Conservation (phyloP, 2,113 vertebrate genomes). For the Anguilla japonica region DNA sequence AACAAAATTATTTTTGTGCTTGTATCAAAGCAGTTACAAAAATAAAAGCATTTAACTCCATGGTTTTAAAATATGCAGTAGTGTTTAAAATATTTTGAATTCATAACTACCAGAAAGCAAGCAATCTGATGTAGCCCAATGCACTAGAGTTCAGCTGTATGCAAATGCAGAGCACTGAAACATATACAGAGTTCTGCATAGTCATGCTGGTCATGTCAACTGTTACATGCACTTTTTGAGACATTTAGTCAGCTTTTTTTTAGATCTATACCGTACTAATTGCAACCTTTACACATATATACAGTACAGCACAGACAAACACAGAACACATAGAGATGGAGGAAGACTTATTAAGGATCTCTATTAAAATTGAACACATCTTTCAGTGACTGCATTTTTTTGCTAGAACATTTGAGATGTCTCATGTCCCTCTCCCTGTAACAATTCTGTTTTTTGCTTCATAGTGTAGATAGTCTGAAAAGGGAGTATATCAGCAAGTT, state of each 20-base stretch:
- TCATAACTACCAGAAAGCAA: constrained; percentile 49
- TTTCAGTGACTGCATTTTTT: constrained; percentile 40
- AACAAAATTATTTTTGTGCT: constrained; percentile 54
- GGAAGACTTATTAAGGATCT: constrained; percentile 58
- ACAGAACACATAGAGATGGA: constrained; percentile 50
- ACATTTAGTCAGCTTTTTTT: constrained; percentile 45
- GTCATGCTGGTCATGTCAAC: constrained; percentile 66
- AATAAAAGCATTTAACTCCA: constrained; percentile 69
- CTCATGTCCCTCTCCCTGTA: constrained; percentile 42
- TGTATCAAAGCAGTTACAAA: constrained; percentile 79
- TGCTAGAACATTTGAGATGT: constrained; percentile 51
- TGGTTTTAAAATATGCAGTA: constrained; percentile 52
- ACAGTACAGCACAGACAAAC: constrained; percentile 53
- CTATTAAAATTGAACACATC: constrained; percentile 49
- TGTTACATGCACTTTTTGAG: constrained; percentile 72
- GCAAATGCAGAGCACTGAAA: constrained; percentile 54
- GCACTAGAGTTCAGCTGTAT: constrained; percentile 46
- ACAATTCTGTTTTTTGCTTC: constrained; percentile 7
- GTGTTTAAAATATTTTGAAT: constrained; percentile 48
- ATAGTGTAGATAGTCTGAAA: background rate
- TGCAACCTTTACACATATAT: constrained; percentile 51
- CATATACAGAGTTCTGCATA: constrained; percentile 65
- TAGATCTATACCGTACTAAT: constrained; percentile 40
- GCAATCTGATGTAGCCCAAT: constrained; percentile 50
- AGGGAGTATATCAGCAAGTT: background rate